These are phyloP conservation scores for Tinamus major DNA, from an alignment of 2,797 vertebrate species.

Conservation along the genomic window DNA sequence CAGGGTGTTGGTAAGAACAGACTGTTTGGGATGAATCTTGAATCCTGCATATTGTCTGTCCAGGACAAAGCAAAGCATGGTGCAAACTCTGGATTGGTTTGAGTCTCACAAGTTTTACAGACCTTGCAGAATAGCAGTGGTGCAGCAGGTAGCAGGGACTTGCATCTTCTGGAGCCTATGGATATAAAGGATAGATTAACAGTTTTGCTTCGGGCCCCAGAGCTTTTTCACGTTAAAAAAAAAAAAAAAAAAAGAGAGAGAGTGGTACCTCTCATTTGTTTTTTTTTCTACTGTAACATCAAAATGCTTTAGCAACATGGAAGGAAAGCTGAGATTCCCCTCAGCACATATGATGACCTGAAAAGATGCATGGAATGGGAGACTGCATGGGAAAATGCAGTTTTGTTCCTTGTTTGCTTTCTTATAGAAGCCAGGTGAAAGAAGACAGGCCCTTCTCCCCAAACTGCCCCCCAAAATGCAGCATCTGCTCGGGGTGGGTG, in stretches of 20 bases:
- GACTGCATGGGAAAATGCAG: too few relatives aligned
- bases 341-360: rapidly evolving
- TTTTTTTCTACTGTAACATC: neutral
- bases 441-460: neutral
- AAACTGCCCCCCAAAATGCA: too few relatives aligned
- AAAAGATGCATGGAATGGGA: neutral
- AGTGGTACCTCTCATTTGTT: neutral
- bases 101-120: neutral
- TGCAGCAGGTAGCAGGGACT: too few relatives aligned
- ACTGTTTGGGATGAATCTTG: neutral
- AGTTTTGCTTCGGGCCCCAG: neutral
- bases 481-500: rapidly evolving
- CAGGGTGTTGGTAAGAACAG: neutral
- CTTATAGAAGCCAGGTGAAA: neutral
- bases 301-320: neutral
- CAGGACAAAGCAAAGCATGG: neutral
- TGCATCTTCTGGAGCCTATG: neutral
- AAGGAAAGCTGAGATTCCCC: neutral
- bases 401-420: neutral
- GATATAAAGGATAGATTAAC: neutral
- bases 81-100: neutral
- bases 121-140: neutral
- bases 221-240: neutral
- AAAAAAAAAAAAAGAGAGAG: too few relatives aligned
- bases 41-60: neutral